These are phyloP conservation scores for Laticauda laticaudata DNA, from an alignment of 2,113 vertebrate genomes.

Conservation along the genomic window DNA sequence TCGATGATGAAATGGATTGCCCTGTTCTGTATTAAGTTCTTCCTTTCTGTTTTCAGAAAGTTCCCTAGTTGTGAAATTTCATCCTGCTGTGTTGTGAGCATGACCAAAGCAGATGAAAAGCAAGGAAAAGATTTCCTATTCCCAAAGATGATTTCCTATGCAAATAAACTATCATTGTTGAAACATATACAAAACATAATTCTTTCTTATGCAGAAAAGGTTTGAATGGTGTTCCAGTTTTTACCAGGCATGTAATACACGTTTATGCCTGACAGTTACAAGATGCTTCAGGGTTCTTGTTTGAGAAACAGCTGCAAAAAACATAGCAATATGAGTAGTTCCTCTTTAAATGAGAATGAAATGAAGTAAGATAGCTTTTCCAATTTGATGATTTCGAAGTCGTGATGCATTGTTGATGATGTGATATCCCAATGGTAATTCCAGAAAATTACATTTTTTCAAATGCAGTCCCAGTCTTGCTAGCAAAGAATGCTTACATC, in stretches of 20 bases:
- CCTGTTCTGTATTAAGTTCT: neutral
- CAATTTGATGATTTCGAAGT: neutral
- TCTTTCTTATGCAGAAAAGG: slow-evolving; percentile 6
- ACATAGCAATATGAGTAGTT: neutral
- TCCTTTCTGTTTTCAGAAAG: neutral
- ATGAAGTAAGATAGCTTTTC: neutral
- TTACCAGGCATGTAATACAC: slow-evolving; percentile 3
- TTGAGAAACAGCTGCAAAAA: neutral
- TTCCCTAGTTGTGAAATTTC: neutral
- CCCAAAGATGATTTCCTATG: slow-evolving; percentile 28
- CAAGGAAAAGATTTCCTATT: slow-evolving; percentile 1
- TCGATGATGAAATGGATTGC: neutral
- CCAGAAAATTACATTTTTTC: neutral
- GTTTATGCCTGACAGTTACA: slow-evolving; percentile 6
- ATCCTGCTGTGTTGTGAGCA: neutral
- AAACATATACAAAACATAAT: slow-evolving; percentile 20
- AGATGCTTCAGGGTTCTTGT: neutral
- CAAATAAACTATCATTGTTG: slow-evolving; percentile 28
- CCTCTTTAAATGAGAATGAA: neutral
- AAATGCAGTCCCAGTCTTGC: neutral
- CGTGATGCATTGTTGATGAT: neutral
- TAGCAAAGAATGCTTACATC: neutral
- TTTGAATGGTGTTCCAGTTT: neutral
- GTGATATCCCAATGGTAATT: neutral
- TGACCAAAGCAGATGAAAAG: neutral